Base-by-base conservation (phyloP, 2,888 invertebrate genomes). In the Microctonus aethiopoides region DNA sequence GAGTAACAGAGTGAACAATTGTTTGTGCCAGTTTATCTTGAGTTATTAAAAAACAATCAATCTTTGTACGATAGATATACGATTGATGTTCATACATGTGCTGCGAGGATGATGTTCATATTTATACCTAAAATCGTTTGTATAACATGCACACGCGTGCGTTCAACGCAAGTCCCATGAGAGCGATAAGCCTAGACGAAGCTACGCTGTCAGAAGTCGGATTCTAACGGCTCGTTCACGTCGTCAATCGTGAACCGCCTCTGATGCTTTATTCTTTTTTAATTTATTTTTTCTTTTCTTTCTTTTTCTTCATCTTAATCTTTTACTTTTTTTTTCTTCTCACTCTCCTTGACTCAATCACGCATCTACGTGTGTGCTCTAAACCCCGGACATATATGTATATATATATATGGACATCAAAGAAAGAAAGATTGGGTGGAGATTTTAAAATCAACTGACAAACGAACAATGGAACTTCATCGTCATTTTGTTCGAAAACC, bases 41-140 rank as follows among this genome's bases (percentile, higher is more conserved):
- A 82, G 81, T 84, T 84, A 84, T 84, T 83, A 84, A 84, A 81
- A 81, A 82, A 81, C 80, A 82, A 84, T 84, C 81, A 83, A 84
- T 84, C 84, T 84, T 82, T 72, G 76, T 76, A 46, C 16, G 16
- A n/a, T n/a, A 20, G 16, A 16, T 16, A 46, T 20, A 7, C 46
- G 0, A 20, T 75, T 74, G 61, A 67, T 76, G 76, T 77, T 80
- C 73, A 75, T 77, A 79, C 82, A n/a, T 20, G n/a, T 79, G 75
- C 74, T 67, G 57, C 71, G 69, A 74, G 80, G 79, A 75, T 77
- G 76, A 76, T 71, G 72, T 67, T 70, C 66, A 72, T 75, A 29
- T 7, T n/a, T n/a, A 62, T 74, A 60, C 51, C 41, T 26, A 26
- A 22, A 29, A 11, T 16, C 6, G 32, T 11, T 29, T 32, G 46